phyloP scores from a whole-genome alignment of 2,888 invertebrate genomes.

The Cephus nigrinus region DNA sequence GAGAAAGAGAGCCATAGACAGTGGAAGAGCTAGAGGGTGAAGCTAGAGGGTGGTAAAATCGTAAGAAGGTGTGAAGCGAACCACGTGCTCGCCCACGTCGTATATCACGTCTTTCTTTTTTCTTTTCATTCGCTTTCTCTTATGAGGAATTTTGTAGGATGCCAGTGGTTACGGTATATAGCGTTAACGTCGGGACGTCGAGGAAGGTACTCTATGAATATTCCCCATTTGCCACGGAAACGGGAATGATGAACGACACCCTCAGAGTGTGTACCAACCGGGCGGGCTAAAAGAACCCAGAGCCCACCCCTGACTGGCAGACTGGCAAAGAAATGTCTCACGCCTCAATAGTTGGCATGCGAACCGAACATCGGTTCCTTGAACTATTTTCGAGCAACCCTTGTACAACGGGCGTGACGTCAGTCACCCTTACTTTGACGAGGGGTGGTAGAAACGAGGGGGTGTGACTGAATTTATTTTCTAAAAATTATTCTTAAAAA shows the following conservation, averaged over 20 bases:
- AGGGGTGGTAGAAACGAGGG: conserved; percentile 1
- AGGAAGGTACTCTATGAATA: conserved; percentile 57
- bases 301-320: conserved; percentile 19
- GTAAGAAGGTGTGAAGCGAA: conserved; percentile 60
- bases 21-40: neutral
- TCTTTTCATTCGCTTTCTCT: conserved; percentile 17
- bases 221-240: conserved; percentile 51
- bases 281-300: conserved; percentile 4
- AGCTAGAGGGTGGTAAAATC: conserved; percentile 9
- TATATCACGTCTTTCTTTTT: conserved; percentile 49
- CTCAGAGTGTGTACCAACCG: conserved; percentile 19
- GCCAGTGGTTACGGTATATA: conserved; percentile 10
- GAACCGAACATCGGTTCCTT: conserved; percentile 60
- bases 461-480: conserved; percentile 38
- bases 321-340: conserved; percentile 5
- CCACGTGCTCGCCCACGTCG: conserved; percentile 53
- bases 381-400: conserved; percentile 43
- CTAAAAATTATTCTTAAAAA: conserved; percentile 53
- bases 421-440: neutral
- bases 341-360: conserved; percentile 37
- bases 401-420: neutral
- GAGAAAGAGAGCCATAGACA: neutral
- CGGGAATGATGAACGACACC: conserved; percentile 60
- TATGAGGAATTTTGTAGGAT: conserved; percentile 20
- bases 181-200: conserved; percentile 14